These are phyloP conservation scores for Fabriciana adippe DNA, from an alignment of 2,888 invertebrate species.

Conservation along the genomic window DNA sequence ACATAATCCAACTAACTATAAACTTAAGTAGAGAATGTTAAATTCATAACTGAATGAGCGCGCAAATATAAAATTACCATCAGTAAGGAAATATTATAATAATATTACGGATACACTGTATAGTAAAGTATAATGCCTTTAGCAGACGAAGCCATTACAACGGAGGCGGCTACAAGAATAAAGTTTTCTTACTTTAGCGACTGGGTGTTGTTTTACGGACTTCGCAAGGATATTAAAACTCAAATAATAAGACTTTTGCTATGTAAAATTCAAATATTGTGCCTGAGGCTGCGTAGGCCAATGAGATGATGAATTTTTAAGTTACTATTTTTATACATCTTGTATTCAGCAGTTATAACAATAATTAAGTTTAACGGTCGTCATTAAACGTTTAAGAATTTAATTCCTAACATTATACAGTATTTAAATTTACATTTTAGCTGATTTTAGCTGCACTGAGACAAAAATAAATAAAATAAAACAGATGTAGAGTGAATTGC, in stretches of 20 bases:
- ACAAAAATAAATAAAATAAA: conserved; percentile 43
- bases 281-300: too few species aligned
- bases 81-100: conserved; percentile 51
- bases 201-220: conserved; percentile 19
- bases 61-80: conserved; percentile 48
- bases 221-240: conserved; percentile 9
- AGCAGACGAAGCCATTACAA: conserved; percentile 29
- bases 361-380: too few species aligned
- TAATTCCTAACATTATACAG: too few species aligned
- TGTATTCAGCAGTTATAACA: too few species aligned
- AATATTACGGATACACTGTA: conserved; percentile 40
- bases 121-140: conserved; percentile 37
- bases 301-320: too few species aligned
- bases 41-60: conserved; percentile 48
- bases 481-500: conserved; percentile 59
- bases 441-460: conserved; percentile 22
- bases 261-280: too few species aligned
- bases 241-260: conserved; percentile 20
- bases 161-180: conserved; percentile 41
- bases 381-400: too few species aligned
- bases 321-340: too few species aligned
- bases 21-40: conserved; percentile 27
- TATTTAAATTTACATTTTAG: neutral
- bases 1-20: too few species aligned
- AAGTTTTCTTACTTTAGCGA: conserved; percentile 34